Evolutionary conservation across 1,140 invertebrate species (phyloP).

Genomic region (Leptoteleia sp.): DNA sequence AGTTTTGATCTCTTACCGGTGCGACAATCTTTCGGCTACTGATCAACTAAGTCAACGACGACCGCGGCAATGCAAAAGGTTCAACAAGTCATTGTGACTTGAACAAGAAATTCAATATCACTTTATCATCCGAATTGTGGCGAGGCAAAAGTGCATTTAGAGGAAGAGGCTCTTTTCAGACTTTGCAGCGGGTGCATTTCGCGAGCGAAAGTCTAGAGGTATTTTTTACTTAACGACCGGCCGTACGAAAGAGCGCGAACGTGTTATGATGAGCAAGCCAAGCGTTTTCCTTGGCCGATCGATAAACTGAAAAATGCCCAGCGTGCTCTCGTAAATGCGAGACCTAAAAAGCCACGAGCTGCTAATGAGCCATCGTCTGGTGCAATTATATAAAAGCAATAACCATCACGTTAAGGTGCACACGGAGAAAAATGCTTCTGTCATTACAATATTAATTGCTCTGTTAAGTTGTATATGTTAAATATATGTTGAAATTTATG

Average conservation of each 20-base stretch:
- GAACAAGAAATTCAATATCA: conserved; percentile 22
- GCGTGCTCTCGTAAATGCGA: conserved; percentile 12
- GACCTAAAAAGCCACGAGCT: conserved; percentile 22
- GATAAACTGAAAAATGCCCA: conserved; percentile 36
- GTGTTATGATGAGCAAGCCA: conserved; percentile 41
- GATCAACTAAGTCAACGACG: conserved; percentile 6
- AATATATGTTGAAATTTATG: no score
- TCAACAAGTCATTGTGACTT: conserved; percentile 21
- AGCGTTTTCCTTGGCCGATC: conserved; percentile 38
- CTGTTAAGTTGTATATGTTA: no score
- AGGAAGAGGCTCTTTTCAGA: conserved; percentile 4
- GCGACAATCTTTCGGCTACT: conserved; percentile 3
- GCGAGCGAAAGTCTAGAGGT: conserved; percentile 30
- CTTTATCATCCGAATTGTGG: conserved; percentile 25
- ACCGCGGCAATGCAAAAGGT: conserved; percentile 22
- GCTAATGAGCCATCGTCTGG: conserved; percentile 23
- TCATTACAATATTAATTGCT: background rate
- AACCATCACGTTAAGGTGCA: background rate
- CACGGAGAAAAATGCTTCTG: no score
- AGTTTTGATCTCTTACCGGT: conserved; percentile 8
- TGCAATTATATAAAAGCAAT: conserved; percentile 15
- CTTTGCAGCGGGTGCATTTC: conserved; percentile 33
- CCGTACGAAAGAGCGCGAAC: conserved; percentile 33
- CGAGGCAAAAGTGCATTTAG: conserved; percentile 11
- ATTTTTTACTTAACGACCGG: conserved; percentile 32